phyloP scores from a whole-genome alignment of 1,140 invertebrate genomes.

The Elysia chlorotica region DNA sequence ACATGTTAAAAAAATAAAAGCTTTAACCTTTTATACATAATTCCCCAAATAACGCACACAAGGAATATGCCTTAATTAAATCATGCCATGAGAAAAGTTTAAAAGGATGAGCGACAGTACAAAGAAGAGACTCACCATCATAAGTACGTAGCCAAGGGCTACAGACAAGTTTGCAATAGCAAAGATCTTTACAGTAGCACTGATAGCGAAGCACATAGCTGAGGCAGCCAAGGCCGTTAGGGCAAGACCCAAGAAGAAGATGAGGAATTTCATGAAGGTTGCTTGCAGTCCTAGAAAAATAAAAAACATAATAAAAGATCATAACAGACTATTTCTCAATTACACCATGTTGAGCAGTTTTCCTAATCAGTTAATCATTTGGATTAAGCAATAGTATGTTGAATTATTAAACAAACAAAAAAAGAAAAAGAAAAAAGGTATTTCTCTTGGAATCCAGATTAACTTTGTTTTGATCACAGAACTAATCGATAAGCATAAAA shows the following conservation, averaged over 20 bases:
- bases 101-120: too few relatives aligned
- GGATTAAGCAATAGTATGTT: not conserved
- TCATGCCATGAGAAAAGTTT: too few relatives aligned
- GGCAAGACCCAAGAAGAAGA: constrained; percentile 52
- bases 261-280: constrained; percentile 45
- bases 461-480: too few relatives aligned
- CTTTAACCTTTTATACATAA: too few relatives aligned
- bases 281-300: constrained; percentile 43
- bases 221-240: constrained; percentile 51
- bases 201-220: constrained; percentile 53
- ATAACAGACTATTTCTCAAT: not conserved
- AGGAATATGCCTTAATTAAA: too few relatives aligned
- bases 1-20: too few relatives aligned
- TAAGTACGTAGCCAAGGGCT: constrained; percentile 54
- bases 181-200: constrained; percentile 49
- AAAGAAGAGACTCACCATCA: constrained; percentile 55
- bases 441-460: too few relatives aligned
- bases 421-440: not conserved
- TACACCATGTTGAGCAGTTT: too few relatives aligned
- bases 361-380: not conserved
- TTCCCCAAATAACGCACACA: too few relatives aligned
- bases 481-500: too few relatives aligned
- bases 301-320: not conserved
- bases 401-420: not conserved
- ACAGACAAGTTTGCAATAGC: constrained; percentile 57